These are phyloP conservation scores for Spisula subtruncata DNA, from an alignment of 2,888 invertebrate genomes.

Conservation along the genomic window DNA sequence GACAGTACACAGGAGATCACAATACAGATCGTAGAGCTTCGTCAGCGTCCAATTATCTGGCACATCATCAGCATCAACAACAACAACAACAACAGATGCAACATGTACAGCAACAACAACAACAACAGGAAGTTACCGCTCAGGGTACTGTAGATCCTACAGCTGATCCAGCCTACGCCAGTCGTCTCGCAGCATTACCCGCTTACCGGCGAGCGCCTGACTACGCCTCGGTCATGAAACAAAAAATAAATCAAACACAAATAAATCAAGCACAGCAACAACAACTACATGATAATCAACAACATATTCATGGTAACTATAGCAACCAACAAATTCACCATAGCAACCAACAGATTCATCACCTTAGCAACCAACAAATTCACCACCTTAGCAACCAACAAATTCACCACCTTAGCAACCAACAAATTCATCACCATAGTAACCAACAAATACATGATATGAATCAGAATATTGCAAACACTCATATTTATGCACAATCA, in stretches of 20 bases:
- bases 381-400: conserved; percentile 63
- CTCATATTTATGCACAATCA: conserved; percentile 79
- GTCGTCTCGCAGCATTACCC: conserved; percentile 83
- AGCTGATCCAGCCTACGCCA: conserved; percentile 75
- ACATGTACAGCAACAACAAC: conserved; percentile 60
- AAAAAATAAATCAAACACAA: conserved; percentile 86
- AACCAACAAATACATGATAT: conserved; percentile 71
- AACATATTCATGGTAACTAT: conserved; percentile 35
- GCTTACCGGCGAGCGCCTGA: conserved; percentile 94
- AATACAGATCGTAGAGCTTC: conserved; percentile 52
- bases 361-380: conserved; percentile 62
- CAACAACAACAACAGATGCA: conserved; percentile 56
- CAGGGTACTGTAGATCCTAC: conserved; percentile 50
- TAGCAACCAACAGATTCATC: conserved; percentile 35
- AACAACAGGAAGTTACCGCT: conserved; percentile 54
- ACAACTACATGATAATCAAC: conserved; percentile 30
- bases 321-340: conserved; percentile 32
- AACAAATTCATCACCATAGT: conserved; percentile 49
- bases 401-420: conserved; percentile 58
- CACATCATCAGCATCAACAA: conserved; percentile 33
- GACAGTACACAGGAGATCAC: conserved; percentile 31
- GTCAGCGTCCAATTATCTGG: conserved; percentile 38
- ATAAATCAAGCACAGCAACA: conserved; percentile 46
- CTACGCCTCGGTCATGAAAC: conserved; percentile 97
- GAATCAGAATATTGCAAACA: conserved; percentile 74